Base-by-base conservation (phyloP, 2,797 vertebrate genomes). In the Cyprinodon diabolis region DNA sequence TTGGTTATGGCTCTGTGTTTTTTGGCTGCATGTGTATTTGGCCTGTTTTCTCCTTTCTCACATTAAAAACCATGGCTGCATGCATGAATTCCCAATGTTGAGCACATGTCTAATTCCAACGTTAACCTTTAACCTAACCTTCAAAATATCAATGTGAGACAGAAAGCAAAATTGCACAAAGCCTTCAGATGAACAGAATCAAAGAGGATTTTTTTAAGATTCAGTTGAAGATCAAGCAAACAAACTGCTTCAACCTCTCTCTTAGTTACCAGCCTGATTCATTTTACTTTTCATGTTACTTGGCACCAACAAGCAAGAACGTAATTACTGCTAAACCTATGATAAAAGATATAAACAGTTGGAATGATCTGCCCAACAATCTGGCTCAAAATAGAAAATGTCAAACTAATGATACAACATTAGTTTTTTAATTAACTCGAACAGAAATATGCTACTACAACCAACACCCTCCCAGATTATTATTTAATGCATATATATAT, bases 1-100 rank as follows among this genome's bases (percentile, higher is more conserved):
- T 90, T 87, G 86, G 84, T 87, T 84, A 82, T 30, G 74, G 84
- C 82, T 88, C 74, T 78, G 77, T 43, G 69, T 71, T 68, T 62
- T 30, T 71, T 56, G 78, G 74, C 56, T 79, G 23, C 63, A 69
- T 21, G 45, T 71, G 74, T 71, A 70, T 55, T 17, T 40, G 8
- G 62, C 57, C 47, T 58, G 72, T 73, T 74, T 52, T 63, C 45
- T 40, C 74, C 63, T 52, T 65, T 8, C 69, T 66, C 17, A 56
- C 49, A 79, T 79, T 55, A 71, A 9, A 75, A 72, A 5, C 12
- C 77, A 9, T 19, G 43, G 62, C 7, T 9, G 23, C 49, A 45
- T 6, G 2, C 67, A 62, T 65, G 49, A 43, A 4, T 21, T 17
- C 43, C 49, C 45, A 57, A 82, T 70, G 14, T 43, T 7, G 3